Base-by-base conservation (phyloP, 2,888 invertebrate species). In the Buathra laborator region DNA sequence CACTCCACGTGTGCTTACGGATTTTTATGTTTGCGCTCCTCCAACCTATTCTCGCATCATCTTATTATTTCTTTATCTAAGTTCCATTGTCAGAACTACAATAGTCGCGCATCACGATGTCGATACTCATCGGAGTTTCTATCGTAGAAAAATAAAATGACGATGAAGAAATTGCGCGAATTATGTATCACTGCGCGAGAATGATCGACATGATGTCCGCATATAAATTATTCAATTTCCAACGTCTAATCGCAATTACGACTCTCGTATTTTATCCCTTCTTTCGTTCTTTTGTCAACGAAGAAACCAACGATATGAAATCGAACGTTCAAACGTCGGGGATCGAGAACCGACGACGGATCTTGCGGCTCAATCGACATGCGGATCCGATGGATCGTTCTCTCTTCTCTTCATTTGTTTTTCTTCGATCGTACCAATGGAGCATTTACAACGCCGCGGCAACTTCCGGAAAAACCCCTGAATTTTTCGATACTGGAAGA, bases 11-110 rank as follows among this genome's bases (percentile, higher is more conserved):
- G 56, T 44, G 71, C 24, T 37, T 16, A 53, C 37, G 44, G 67
- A 66, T 74, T 70, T 75, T 70, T 64, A 72, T 83, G 62, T 48
- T 12, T 14, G 19, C 19, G 19, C 24, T 10, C 24, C 24, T 12
- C 10, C 12, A 10, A 16, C 53, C 46, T 48, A 29, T 56, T 56
- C n/a, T 46, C 53, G 51, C 5, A 44, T 4, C 37, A 56, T 66
- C 64, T 53, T 74, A 32, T 66, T 44, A 29, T 56, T 19, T n/a
- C 9, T 10, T 67, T 37, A 37, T 37, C 6, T 0, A 37, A 37
- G 9, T 37, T 37, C 37, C 37, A 37, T 37, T 37, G 5, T 37
- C 37, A 37, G 37, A 37, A 37, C 37, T 37, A 37, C 37, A 7
- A 37, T 37, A 3, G 37, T 9, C 37, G 9, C 7, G 5, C 7